These are phyloP conservation scores for Labeo rohita DNA, from an alignment of 2,113 vertebrate genomes.

Conservation along the genomic window DNA sequence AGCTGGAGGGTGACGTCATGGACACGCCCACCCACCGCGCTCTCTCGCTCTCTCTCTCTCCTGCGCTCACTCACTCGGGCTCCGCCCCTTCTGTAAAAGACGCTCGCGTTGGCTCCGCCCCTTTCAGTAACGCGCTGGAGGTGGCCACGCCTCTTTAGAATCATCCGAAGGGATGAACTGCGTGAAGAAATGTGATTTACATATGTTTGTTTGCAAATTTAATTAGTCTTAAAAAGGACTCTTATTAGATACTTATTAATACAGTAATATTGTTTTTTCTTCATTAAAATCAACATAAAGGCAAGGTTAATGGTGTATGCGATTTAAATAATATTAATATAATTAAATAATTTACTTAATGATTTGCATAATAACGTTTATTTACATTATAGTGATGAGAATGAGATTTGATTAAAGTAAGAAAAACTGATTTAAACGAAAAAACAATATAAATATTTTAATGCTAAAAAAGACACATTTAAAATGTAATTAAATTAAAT, in stretches of 20 bases:
- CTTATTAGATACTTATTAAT: neutral
- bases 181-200: neutral
- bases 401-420: neutral
- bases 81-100: neutral
- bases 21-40: conserved; percentile 33
- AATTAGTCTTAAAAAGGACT: neutral
- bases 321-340: too few relatives aligned
- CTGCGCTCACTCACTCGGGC: neutral
- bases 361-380: neutral
- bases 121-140: neutral
- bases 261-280: neutral
- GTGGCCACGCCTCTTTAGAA: neutral
- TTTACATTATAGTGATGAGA: neutral
- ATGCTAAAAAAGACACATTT: neutral
- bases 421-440: neutral
- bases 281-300: neutral
- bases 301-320: neutral
- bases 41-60: conserved; percentile 5
- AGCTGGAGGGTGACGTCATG: conserved; percentile 57
- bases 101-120: neutral
- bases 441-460: too few relatives aligned
- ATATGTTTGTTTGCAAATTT: neutral
- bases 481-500: neutral
- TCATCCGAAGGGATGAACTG: neutral
- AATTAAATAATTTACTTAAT: neutral